A percentile compares a stretch with the other conserved stretches of the same genome.
Evolutionary conservation across 2,888 invertebrate species (phyloP).

Genomic region (Dryococelus australis): DNA sequence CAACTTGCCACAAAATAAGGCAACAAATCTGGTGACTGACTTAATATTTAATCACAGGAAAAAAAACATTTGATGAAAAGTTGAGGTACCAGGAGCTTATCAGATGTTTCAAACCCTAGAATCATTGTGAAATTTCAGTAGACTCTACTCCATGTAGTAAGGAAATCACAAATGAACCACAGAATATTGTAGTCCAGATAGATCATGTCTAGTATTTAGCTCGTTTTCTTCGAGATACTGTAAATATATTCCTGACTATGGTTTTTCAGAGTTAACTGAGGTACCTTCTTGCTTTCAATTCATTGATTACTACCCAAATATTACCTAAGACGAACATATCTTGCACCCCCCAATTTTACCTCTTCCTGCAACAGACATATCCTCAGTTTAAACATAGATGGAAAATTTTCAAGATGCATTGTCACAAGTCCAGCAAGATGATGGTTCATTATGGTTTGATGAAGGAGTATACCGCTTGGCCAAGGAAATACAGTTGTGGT

Average conservation of each 20-base stretch:
- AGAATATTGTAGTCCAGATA: too few species aligned
- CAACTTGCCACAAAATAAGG: neutral
- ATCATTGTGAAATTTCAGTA: too few species aligned
- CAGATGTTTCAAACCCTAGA: conserved; percentile 1
- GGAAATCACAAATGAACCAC: too few species aligned
- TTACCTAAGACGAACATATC: conserved; percentile 5
- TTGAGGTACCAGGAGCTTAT: neutral
- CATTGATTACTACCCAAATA: neutral
- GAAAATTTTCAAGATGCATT: too few species aligned
- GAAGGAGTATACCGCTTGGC: neutral
- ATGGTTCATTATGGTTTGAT: too few species aligned
- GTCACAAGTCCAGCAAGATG: too few species aligned
- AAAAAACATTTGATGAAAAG: neutral
- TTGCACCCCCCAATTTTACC: neutral
- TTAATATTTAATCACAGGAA: neutral
- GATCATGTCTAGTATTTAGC: too few species aligned
- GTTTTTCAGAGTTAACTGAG: too few species aligned
- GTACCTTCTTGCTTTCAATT: neutral
- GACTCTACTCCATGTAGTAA: too few species aligned
- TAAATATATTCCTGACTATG: too few species aligned
- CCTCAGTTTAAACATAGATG: neutral
- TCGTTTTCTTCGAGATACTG: too few species aligned
- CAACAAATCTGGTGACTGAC: neutral
- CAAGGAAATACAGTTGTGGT: conserved; percentile 18
- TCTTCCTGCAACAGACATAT: neutral